Conservation (phyloP, 2,113 vertebrate species). For the Tenebrosternarchus preto region DNA sequence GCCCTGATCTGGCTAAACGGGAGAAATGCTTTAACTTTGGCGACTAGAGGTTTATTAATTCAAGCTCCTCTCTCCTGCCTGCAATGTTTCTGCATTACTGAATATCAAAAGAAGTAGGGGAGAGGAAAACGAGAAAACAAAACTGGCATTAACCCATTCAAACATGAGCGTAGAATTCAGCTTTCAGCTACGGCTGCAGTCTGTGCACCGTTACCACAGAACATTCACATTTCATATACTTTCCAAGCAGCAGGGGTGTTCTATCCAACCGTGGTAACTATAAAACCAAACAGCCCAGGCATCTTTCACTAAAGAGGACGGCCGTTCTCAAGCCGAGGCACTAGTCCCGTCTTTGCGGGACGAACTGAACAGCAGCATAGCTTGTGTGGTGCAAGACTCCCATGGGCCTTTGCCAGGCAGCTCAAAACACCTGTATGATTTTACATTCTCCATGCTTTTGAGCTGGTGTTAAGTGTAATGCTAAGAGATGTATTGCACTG, state of each 20-base stretch:
- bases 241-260: constrained; percentile 26
- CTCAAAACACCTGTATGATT: not conserved
- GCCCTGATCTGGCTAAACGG: constrained; percentile 24
- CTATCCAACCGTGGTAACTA: not conserved
- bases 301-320: constrained; percentile 5
- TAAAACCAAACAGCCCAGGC: constrained; percentile 1
- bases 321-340: not conserved
- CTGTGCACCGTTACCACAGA: constrained; percentile 35
- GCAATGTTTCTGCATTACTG: not conserved
- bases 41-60: constrained; percentile 22
- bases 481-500: constrained; percentile 56
- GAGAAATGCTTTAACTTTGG: constrained; percentile 21
- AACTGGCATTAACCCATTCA: constrained; percentile 4
- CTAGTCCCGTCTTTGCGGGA: constrained; percentile 14
- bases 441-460: constrained; percentile 62
- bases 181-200: constrained; percentile 26
- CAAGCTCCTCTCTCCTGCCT: constrained; percentile 8
- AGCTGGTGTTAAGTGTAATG: constrained; percentile 57
- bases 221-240: constrained; percentile 43
- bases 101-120: not conserved
- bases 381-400: constrained; percentile 23
- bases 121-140: constrained; percentile 15
- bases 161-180: constrained; percentile 12
- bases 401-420: constrained; percentile 35
- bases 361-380: constrained; percentile 31